Conservation (phyloP, 2,888 invertebrate genomes). For the Laspeyria flexula region DNA sequence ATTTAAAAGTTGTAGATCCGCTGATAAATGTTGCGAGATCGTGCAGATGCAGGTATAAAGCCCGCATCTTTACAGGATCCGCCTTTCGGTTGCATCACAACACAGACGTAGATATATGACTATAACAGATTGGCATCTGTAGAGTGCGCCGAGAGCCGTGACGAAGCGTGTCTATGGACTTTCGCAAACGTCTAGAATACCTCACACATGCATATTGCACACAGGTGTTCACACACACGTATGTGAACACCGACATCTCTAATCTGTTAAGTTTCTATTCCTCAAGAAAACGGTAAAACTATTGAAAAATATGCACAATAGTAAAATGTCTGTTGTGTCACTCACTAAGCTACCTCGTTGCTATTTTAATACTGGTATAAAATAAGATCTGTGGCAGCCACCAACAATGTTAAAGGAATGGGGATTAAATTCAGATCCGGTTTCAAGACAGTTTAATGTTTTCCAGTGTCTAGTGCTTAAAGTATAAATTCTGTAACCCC, state of each 20-base stretch:
- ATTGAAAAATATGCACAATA: constrained; percentile 12
- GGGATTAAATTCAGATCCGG: constrained; percentile 36
- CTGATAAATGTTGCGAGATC: not conserved
- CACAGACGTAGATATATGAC: constrained; percentile 69
- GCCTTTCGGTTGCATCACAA: constrained; percentile 62
- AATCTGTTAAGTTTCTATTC: constrained; percentile 41
- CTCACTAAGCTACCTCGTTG: constrained; percentile 2
- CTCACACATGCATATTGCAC: constrained; percentile 33
- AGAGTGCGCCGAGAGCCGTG: constrained; percentile 63
- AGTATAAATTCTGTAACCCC: constrained; percentile 30
- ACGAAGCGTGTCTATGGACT: constrained; percentile 70
- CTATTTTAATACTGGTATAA: constrained; percentile 10
- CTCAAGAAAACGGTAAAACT: constrained; percentile 6
- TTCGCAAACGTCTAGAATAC: constrained; percentile 69
- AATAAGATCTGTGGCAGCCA: constrained; percentile 22
- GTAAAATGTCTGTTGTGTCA: constrained; percentile 8
- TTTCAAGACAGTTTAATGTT: constrained; percentile 34
- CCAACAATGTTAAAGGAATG: constrained; percentile 31
- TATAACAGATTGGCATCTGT: constrained; percentile 70
- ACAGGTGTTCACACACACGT: constrained; percentile 17
- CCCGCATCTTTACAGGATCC: constrained; percentile 28
- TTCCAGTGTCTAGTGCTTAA: constrained; percentile 25
- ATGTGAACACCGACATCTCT: constrained; percentile 37
- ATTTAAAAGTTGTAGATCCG: not conserved
- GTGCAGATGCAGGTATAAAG: constrained; percentile 2